Percentiles rank a stretch among this genome's conserved stretches.
Evolutionary conservation across 2,888 invertebrate genomes (phyloP).

Genomic region (Tupiocoris notatus): DNA sequence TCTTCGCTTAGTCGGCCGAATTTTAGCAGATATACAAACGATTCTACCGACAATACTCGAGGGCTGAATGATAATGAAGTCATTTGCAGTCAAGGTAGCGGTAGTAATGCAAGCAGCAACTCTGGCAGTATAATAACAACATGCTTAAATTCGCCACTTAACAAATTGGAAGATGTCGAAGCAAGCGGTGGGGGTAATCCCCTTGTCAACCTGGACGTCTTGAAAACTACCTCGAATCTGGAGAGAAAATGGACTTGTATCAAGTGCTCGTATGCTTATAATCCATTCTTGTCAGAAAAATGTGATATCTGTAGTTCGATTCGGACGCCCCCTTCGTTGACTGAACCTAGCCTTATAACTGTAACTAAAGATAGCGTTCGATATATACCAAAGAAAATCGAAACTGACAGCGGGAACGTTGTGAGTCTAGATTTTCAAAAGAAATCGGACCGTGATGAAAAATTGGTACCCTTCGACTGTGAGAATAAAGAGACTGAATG

Average conservation of each 20-base stretch:
- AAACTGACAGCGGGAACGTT: slow-evolving; percentile 19
- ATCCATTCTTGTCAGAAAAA: slow-evolving; percentile 73
- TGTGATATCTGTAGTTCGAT: slow-evolving; percentile 80
- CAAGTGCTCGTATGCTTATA: slow-evolving; percentile 85
- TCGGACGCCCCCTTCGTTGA: slow-evolving; percentile 62
- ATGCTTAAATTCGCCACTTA: slow-evolving; percentile 6
- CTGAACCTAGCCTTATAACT: slow-evolving; percentile 69
- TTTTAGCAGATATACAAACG: slow-evolving; percentile 51
- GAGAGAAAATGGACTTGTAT: slow-evolving; percentile 80
- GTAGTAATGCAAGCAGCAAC: not conserved
- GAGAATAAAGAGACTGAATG: slow-evolving; percentile 59
- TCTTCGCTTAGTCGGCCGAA: slow-evolving; percentile 45
- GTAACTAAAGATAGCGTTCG: slow-evolving; percentile 59
- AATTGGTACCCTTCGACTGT: slow-evolving; percentile 49
- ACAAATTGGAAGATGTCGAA: not conserved
- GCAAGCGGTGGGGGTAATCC: not conserved
- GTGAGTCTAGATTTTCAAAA: slow-evolving; percentile 36
- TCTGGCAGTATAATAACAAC: not conserved
- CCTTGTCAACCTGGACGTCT: not conserved
- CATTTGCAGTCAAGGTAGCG: not conserved
- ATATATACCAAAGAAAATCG: slow-evolving; percentile 54
- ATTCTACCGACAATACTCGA: slow-evolving; percentile 49
- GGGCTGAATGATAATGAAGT: slow-evolving; percentile 20
- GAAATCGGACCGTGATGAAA: slow-evolving; percentile 47
- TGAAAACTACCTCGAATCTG: slow-evolving; percentile 42